Evolutionary conservation across 2,797 vertebrate genomes (phyloP).

Genomic region (Eupleurogrammus muticus): DNA sequence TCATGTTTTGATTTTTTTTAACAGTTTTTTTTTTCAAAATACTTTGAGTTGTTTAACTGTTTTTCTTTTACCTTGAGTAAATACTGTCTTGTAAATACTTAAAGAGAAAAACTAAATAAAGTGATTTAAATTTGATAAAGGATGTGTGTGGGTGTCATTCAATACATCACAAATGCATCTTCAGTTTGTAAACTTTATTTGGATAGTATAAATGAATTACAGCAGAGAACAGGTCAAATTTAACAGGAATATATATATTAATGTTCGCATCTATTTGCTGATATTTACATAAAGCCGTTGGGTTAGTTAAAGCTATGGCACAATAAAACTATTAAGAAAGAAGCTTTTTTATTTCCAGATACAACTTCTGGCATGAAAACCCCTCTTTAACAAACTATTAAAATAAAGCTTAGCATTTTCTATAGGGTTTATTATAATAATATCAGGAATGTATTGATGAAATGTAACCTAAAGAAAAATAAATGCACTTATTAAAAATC

Average conservation of each 20-base stretch:
- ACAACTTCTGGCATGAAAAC: not conserved
- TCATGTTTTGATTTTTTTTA: slow-evolving; percentile 32
- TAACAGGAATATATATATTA: slow-evolving; percentile 61
- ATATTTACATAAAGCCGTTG: slow-evolving; percentile 72
- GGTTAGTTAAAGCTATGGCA: slow-evolving; percentile 13
- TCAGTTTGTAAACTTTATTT: slow-evolving; percentile 57
- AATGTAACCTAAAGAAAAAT: not conserved
- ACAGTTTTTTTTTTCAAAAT: slow-evolving; percentile 10
- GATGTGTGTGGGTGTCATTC: not conserved
- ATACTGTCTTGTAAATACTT: slow-evolving; percentile 37
- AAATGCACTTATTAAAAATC: not conserved
- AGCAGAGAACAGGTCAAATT: slow-evolving; percentile 64
- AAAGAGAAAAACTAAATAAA: slow-evolving; percentile 51
- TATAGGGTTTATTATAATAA: not conserved
- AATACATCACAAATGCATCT: not conserved
- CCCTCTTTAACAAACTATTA: not conserved
- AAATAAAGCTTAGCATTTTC: not conserved
- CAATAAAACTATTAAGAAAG: not conserved
- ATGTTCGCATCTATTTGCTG: slow-evolving; percentile 43
- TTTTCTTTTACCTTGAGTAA: slow-evolving; percentile 30
- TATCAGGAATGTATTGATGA: not conserved
- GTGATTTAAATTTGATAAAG: slow-evolving; percentile 34
- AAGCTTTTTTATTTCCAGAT: not conserved
- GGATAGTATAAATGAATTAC: slow-evolving; percentile 60
- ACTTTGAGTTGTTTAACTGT: slow-evolving; percentile 25